Conservation (phyloP, 2,888 invertebrate species). For the Chaetoderma sp. region DNA sequence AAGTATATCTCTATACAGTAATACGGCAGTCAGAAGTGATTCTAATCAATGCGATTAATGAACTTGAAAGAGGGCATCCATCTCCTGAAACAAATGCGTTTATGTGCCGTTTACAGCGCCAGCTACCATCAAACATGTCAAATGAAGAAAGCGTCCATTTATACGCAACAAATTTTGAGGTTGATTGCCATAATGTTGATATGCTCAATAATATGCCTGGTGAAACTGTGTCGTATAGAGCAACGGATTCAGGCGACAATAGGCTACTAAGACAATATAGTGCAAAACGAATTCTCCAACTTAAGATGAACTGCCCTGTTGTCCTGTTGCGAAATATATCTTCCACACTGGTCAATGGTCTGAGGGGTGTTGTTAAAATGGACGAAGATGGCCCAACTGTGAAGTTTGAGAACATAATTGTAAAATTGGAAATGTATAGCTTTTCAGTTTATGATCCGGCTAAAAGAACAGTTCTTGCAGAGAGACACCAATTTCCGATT, state of each 20-base stretch:
- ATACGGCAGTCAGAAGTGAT: background rate
- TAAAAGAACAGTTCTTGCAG: background rate
- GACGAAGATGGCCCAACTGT: background rate
- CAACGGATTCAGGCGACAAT: background rate
- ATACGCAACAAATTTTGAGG: background rate
- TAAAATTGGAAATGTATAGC: background rate
- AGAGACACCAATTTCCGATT: background rate
- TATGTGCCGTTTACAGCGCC: background rate
- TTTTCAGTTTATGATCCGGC: background rate
- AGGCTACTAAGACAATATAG: background rate
- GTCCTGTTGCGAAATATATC: background rate
- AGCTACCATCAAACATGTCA: background rate
- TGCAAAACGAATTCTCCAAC: background rate
- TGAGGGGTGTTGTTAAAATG: background rate
- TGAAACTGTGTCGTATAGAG: background rate
- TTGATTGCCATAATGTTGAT: background rate
- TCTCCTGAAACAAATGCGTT: background rate
- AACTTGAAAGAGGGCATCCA: background rate
- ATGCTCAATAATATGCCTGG: background rate
- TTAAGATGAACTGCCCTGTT: background rate
- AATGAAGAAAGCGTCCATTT: background rate
- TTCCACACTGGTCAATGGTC: background rate
- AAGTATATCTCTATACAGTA: background rate
- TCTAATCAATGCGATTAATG: background rate
- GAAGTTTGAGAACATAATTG: background rate